These are phyloP conservation scores for Trichomalopsis sarcophagae DNA, from an alignment of 1,140 invertebrate genomes.

Conservation along the genomic window DNA sequence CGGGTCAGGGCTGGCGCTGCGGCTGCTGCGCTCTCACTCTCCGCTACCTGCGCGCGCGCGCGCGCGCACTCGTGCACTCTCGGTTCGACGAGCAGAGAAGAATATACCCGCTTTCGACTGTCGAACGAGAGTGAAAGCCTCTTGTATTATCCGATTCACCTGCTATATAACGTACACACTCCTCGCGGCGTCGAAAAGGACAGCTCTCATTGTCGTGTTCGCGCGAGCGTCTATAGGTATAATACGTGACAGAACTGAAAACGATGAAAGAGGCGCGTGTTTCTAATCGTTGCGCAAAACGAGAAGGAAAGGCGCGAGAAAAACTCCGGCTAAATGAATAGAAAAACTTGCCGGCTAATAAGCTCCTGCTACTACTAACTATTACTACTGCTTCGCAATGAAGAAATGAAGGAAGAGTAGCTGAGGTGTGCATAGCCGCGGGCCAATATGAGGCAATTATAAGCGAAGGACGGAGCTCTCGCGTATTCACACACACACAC, in stretches of 20 bases:
- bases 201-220: not conserved
- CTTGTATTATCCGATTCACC: not conserved
- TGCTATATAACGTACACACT: not conserved
- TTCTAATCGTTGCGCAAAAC: not conserved
- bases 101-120: not conserved
- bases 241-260: not conserved
- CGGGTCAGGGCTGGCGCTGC: slow-evolving; percentile 68
- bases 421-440: slow-evolving; percentile 8
- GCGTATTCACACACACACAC: not conserved
- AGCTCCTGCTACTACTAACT: not conserved
- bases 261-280: not conserved
- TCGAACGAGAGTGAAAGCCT: slow-evolving; percentile 20
- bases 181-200: not conserved
- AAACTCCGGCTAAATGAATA: not conserved
- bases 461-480: not conserved
- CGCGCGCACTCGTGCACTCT: no score
- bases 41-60: not conserved
- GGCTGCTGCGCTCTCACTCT: slow-evolving; percentile 49
- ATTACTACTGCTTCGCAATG: not conserved
- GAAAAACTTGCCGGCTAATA: not conserved
- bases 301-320: not conserved
- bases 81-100: not conserved
- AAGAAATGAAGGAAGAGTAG: slow-evolving; percentile 13
- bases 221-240: not conserved
- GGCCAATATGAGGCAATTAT: slow-evolving; percentile 18